Percentiles rank a stretch among this genome's conserved stretches.
These are phyloP conservation scores for Athetis lepigone DNA, from an alignment of 2,888 invertebrate genomes.

Conservation along the genomic window DNA sequence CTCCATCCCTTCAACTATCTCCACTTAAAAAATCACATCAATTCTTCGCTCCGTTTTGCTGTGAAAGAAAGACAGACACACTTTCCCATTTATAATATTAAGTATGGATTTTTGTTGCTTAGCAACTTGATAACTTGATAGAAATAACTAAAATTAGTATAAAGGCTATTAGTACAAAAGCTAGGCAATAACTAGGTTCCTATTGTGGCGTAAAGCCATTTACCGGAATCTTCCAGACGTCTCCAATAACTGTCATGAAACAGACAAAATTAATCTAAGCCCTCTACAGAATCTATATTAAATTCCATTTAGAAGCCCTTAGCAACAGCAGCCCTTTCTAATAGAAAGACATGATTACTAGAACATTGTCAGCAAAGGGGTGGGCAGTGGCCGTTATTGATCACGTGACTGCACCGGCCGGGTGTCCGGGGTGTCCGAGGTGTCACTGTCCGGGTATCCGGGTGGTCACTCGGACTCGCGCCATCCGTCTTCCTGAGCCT, in stretches of 20 bases:
- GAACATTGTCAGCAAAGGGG: conserved; percentile 33
- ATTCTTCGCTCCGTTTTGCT: too few relatives aligned
- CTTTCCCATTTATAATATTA: too few relatives aligned
- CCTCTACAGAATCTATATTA: conserved; percentile 4
- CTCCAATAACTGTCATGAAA: not conserved
- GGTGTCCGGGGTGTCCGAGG: conserved; percentile 17
- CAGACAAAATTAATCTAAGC: not conserved
- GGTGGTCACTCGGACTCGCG: conserved; percentile 22
- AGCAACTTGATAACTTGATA: not conserved
- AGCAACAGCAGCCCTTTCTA: conserved; percentile 19
- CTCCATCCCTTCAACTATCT: too few relatives aligned
- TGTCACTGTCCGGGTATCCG: conserved; percentile 26
- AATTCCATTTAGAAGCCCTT: conserved; percentile 1
- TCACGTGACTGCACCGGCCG: conserved; percentile 34
- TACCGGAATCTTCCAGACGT: not conserved
- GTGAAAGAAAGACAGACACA: too few relatives aligned
- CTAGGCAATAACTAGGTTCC: not conserved
- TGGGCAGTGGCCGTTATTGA: conserved; percentile 49
- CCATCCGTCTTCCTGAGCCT: conserved; percentile 61
- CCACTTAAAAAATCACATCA: too few relatives aligned
- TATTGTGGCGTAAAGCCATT: not conserved
- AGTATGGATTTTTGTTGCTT: not conserved
- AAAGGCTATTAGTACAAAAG: not conserved
- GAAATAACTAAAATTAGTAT: not conserved
- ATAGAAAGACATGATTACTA: conserved; percentile 38